Evolutionary conservation across 64 coral and sea anemone genomes (phyloP).

Genomic region (Trachythela sp.): DNA sequence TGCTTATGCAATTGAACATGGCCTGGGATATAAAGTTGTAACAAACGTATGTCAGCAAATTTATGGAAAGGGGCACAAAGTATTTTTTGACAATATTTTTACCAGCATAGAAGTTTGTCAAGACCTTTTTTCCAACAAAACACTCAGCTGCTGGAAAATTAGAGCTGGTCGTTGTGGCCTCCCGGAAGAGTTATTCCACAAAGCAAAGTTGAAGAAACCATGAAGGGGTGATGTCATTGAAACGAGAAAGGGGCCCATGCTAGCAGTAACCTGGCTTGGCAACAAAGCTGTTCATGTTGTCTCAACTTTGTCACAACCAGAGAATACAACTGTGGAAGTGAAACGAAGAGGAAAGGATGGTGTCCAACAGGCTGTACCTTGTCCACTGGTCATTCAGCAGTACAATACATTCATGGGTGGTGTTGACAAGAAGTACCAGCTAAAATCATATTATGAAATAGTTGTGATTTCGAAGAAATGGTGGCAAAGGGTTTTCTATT

Average conservation of each 20-base stretch:
- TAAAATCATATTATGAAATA: conserved; percentile 41
- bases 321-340: neutral
- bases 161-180: conserved; percentile 39
- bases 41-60: neutral
- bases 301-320: neutral
- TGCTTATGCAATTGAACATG: neutral
- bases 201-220: conserved; percentile 13
- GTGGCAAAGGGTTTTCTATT: conserved; percentile 51
- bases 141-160: conserved; percentile 33
- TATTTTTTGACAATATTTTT: conserved; percentile 10
- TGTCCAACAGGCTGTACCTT: no score
- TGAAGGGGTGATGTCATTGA: conserved; percentile 34
- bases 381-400: no score
- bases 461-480: conserved; percentile 45
- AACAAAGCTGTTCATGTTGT: conserved; percentile 50
- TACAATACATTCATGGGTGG: neutral
- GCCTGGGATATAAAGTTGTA: neutral
- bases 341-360: neutral
- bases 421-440: conserved; percentile 55
- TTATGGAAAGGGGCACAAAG: neutral
- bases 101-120: neutral
- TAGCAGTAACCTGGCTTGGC: conserved; percentile 50
- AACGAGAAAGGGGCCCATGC: conserved; percentile 23
- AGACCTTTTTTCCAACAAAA: neutral
- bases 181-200: conserved; percentile 24